A percentile compares a stretch with the other conserved stretches of the same genome.
phyloP scores from a whole-genome alignment of 2,113 vertebrate genomes.

The Chamaea fasciata region DNA sequence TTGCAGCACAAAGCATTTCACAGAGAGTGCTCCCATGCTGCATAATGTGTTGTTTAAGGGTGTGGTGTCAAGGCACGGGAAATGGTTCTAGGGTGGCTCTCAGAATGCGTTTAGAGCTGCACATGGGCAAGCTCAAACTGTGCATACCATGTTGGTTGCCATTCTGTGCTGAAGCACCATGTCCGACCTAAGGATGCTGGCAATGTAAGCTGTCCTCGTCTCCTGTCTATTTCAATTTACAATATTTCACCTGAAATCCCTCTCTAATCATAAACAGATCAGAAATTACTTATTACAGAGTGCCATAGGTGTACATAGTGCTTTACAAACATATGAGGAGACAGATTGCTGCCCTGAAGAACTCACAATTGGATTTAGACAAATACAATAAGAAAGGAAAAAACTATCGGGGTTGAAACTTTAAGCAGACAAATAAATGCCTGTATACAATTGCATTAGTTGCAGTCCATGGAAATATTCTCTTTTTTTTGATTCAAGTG shows the following conservation, averaged over 20 bases:
- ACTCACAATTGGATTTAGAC: conserved; percentile 4
- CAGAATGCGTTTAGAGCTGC: neutral
- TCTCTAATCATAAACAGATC: conserved; percentile 42
- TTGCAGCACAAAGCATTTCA: neutral
- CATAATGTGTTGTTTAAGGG: neutral
- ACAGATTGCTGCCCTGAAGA: conserved; percentile 62
- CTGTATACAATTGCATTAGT: conserved; percentile 49
- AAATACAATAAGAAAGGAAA: conserved; percentile 54
- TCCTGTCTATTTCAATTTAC: conserved; percentile 32
- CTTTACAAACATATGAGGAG: conserved; percentile 39
- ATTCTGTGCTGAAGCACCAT: neutral
- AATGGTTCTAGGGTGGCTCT: neutral
- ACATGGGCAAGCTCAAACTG: neutral
- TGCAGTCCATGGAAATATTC: neutral
- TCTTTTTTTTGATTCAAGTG: conserved; percentile 24
- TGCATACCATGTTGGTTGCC: neutral
- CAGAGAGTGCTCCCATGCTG: neutral
- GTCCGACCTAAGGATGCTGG: neutral
- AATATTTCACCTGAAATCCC: conserved; percentile 30
- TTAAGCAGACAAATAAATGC: conserved; percentile 45
- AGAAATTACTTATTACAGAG: conserved; percentile 34
- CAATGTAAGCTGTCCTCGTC: neutral
- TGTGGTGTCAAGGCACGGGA: neutral
- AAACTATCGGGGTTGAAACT: neutral
- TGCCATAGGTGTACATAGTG: conserved; percentile 16